Conservation (phyloP, 2,888 invertebrate genomes). For the Tridacna gigas region DNA sequence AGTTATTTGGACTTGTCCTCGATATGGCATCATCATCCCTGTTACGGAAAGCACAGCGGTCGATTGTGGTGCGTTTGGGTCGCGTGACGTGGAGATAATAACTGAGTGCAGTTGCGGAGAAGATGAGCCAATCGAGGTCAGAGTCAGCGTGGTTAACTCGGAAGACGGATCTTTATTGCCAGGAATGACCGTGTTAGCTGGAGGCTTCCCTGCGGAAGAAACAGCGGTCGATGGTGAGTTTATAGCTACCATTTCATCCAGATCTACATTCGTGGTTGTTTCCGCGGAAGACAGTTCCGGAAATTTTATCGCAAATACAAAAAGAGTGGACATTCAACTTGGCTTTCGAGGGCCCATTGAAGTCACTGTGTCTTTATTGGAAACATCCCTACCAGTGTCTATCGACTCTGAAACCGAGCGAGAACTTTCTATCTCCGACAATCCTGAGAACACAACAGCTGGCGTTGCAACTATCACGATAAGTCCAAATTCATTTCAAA, state of each 20-base stretch:
- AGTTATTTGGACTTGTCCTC: not conserved
- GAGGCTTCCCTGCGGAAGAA: not conserved
- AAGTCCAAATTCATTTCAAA: constrained; percentile 25
- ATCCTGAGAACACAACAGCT: constrained; percentile 6
- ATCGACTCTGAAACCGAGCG: constrained; percentile 7
- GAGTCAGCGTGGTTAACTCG: not conserved
- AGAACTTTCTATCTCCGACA: constrained; percentile 17
- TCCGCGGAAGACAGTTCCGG: not conserved
- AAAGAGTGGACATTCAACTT: constrained; percentile 25
- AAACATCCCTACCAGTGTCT: constrained; percentile 27
- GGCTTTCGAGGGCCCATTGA: constrained; percentile 33
- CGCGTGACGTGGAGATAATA: not conserved
- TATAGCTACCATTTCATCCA: not conserved
- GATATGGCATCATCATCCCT: not conserved
- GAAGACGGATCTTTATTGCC: not conserved
- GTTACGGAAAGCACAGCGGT: not conserved
- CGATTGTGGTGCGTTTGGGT: constrained; percentile 9
- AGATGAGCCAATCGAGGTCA: not conserved
- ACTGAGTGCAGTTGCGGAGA: constrained; percentile 3
- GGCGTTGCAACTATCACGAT: constrained; percentile 28
- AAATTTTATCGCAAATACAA: not conserved
- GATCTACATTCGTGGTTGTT: not conserved
- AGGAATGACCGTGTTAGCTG: not conserved
- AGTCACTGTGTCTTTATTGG: constrained; percentile 22
- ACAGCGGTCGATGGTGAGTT: not conserved